A percentile compares a stretch with the other conserved stretches of the same genome.
Conservation (phyloP, 1,140 invertebrate genomes). For the Procambarus virginalis region DNA sequence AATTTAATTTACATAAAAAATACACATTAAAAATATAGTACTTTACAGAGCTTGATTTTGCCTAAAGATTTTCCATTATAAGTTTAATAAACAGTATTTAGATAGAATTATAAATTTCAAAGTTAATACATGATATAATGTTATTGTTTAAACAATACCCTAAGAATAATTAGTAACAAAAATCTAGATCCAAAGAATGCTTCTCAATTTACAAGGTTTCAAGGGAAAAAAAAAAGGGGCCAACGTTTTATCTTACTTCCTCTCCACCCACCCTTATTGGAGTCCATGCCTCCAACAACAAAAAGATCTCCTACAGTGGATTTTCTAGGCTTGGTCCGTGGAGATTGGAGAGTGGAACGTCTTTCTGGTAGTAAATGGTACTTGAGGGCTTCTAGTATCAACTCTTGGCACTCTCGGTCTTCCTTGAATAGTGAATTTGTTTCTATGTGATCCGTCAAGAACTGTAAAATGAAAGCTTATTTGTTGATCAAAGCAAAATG, state of each 20-base stretch:
- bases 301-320: constrained; percentile 91
- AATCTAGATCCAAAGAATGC: no score
- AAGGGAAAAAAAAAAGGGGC: no score
- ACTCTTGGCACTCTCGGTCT: constrained; percentile 84
- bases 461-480: constrained; percentile 76
- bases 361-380: constrained; percentile 93
- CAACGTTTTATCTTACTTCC: constrained; percentile 38
- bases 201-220: no score
- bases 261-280: constrained; percentile 80
- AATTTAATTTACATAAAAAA: no score
- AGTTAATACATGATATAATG: no score
- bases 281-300: constrained; percentile 93
- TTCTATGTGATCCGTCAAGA: constrained; percentile 90
- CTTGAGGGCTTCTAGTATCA: constrained; percentile 94
- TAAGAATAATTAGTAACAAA: no score
- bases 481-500: not conserved
- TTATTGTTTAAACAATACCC: no score
- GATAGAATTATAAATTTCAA: no score
- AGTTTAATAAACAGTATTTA: no score
- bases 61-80: no score
- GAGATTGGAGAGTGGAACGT: constrained; percentile 82
- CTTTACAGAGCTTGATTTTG: no score
- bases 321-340: constrained; percentile 89
- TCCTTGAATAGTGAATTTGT: constrained; percentile 80
- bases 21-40: no score